A percentile compares a stretch with the other conserved stretches of the same genome.
Evolutionary conservation across 2,113 vertebrate species (phyloP).

Genomic region (Tretioscincus oriximinensis): DNA sequence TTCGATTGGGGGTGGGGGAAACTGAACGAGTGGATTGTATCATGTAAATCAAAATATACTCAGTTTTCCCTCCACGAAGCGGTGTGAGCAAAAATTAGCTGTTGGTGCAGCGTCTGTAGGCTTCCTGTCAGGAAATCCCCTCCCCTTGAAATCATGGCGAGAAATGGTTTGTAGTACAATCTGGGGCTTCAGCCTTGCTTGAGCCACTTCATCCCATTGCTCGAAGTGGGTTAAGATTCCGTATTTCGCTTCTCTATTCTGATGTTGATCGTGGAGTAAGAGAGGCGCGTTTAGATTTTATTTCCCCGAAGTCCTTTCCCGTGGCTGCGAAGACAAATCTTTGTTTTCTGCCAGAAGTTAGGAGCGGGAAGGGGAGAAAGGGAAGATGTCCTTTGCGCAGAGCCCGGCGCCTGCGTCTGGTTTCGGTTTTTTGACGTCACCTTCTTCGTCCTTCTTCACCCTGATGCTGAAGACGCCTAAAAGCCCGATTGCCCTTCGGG

Average conservation of each 20-base stretch:
- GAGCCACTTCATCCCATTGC: not conserved
- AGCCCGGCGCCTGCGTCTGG: not conserved
- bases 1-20: not conserved
- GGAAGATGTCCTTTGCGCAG: too few species aligned
- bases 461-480: not conserved
- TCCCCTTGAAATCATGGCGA: not conserved
- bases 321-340: not conserved
- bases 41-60: not conserved
- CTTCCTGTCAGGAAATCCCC: not conserved
- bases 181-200: not conserved
- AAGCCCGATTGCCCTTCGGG: not conserved
- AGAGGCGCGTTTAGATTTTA: not conserved
- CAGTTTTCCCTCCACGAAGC: not conserved
- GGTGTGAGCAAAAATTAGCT: not conserved
- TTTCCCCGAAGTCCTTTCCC: not conserved
- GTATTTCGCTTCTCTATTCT: too few species aligned
- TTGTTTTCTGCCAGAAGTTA: not conserved
- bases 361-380: not conserved
- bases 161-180: too few species aligned
- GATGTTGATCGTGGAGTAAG: too few species aligned
- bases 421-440: not conserved
- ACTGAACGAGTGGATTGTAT: not conserved
- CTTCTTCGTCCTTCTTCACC: too few species aligned
- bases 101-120: not conserved
- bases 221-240: too few species aligned